phyloP scores from a whole-genome alignment of 2,113 vertebrate species.

The Asarcornis scutulata region DNA sequence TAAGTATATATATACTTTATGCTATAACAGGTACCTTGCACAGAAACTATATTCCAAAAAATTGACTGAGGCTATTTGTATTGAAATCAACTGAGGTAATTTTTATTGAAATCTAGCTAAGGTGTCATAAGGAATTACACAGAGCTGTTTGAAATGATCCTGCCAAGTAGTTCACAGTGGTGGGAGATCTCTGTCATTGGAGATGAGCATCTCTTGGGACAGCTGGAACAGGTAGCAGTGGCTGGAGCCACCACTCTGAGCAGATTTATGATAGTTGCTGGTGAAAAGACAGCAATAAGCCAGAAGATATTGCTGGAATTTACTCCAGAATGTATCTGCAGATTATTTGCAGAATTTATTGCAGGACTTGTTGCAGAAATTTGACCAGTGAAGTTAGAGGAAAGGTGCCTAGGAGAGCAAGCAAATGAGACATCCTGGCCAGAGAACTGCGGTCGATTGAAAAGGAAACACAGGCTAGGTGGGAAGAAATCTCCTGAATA shows the following conservation, averaged over 20 bases:
- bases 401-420: neutral
- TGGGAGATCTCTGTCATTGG: neutral
- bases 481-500: neutral
- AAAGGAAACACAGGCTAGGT: neutral
- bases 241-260: neutral
- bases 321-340: neutral
- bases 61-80: neutral
- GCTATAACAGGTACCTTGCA: neutral
- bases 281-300: neutral
- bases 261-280: rapidly evolving
- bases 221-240: neutral
- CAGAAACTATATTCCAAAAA: neutral
- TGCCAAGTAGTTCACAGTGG: neutral
- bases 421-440: rapidly evolving
- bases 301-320: neutral
- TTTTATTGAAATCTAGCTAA: neutral
- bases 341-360: neutral
- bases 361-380: neutral
- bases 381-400: neutral
- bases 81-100: neutral
- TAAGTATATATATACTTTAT: neutral
- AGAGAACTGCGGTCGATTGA: neutral
- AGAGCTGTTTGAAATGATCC: neutral
- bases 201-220: neutral
- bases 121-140: neutral